Base-by-base conservation (phyloP, 2,888 invertebrate genomes). In the Parapristionchus giblindavisi region DNA sequence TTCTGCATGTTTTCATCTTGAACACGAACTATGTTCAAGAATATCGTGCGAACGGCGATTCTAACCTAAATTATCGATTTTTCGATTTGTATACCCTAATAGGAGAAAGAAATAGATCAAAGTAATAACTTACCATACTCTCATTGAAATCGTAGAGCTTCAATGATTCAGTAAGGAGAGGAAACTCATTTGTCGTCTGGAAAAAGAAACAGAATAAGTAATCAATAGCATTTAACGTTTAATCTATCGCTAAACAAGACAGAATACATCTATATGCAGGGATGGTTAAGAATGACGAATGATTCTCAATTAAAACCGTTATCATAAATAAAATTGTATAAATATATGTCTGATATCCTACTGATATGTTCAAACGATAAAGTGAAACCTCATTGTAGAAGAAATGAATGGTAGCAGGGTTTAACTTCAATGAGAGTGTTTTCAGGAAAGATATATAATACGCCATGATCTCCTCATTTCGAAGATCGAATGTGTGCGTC, bases 361-460 rank as follows among this genome's bases (percentile, higher is more conserved):
- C n/a, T n/a, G n/a, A n/a, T n/a, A n/a, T n/a, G n/a, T n/a, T n/a
- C n/a, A n/a, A n/a, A n/a, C n/a, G n/a, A n/a, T 58, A 79, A 75
- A 78, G 61, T 80, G 77, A 29, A 48, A 81, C 95, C 92, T 99
- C 98, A 91, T 98, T 99, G 89, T 97, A 99, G 90, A 99, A 99
- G 90, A 99, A 99, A 89, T 99, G 98, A 88, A 99, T 96, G 1
- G 99, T 99, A 88, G 98, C 96, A 80, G 93, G 93, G 90, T 99
- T 99, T 71, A 99, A 91, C 90, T 99, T 99, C 75, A 99, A 91
- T 85, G 98, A 99, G 73, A 99, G 91, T 0, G 98, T 99, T 90
- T 99, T 99, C 82, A 99, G 90, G 89, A 99, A 99, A 68, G 98
- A 96, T 88, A 99, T 99, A 89, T 99, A 99, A 89, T 99, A 99